Evolutionary conservation across 2,888 invertebrate species (phyloP).

Genomic region (Acronicta psi): DNA sequence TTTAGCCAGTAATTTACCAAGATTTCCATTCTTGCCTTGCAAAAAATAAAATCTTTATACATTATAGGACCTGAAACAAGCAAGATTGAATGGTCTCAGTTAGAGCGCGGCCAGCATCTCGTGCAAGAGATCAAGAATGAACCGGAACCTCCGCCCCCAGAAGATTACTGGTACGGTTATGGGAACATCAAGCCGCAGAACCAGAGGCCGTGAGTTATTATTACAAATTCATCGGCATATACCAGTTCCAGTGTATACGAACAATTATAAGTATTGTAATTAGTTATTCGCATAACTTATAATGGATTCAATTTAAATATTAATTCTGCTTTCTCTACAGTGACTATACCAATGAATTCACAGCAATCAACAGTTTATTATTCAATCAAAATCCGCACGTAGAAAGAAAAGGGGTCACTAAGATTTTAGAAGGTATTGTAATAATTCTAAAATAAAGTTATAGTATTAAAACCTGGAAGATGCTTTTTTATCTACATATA

Average conservation of each 20-base stretch:
- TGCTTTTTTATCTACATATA: no score
- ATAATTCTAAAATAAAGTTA: no score
- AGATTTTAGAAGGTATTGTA: slow-evolving; percentile 63
- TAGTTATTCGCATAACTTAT: no score
- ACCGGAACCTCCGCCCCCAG: slow-evolving; percentile 47
- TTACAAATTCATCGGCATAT: not conserved
- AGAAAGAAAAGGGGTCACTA: slow-evolving; percentile 56
- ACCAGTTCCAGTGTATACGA: no score
- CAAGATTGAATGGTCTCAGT: slow-evolving; percentile 80
- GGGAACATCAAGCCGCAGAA: slow-evolving; percentile 43
- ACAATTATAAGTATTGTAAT: no score
- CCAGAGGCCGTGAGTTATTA: slow-evolving; percentile 25
- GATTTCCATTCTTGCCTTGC: no score
- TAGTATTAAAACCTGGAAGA: no score
- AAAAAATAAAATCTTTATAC: not conserved
- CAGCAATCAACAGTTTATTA: slow-evolving; percentile 72
- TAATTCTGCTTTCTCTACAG: slow-evolving; percentile 61
- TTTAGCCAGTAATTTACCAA: no score
- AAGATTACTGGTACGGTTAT: slow-evolving; percentile 79
- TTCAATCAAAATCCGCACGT: slow-evolving; percentile 69
- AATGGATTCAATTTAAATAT: not conserved
- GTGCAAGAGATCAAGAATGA: slow-evolving; percentile 79
- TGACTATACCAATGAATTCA: slow-evolving; percentile 63
- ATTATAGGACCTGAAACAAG: slow-evolving; percentile 60
- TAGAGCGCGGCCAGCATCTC: slow-evolving; percentile 68